Conservation (phyloP, 1,140 invertebrate species). For the Lanistes nyassanus region DNA sequence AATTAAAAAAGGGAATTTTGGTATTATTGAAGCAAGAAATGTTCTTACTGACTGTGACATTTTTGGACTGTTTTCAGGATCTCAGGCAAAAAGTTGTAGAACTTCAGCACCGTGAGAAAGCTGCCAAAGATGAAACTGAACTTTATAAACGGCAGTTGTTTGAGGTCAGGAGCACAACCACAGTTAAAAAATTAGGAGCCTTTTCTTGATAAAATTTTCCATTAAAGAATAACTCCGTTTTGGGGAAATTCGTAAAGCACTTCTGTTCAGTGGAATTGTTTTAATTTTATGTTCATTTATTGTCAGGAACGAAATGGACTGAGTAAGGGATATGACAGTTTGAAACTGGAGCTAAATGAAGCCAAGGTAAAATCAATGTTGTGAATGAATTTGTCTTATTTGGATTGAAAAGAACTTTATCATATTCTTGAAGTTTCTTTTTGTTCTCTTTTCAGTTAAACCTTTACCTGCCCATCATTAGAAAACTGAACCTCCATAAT, state of each 20-base stretch:
- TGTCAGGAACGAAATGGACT: conserved; percentile 14
- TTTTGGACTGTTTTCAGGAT: conserved; percentile 41
- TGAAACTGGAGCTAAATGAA: conserved; percentile 14
- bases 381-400: conserved; percentile 6
- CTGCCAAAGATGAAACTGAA: conserved; percentile 51
- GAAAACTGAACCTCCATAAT: no score
- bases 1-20: neutral
- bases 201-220: neutral
- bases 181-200: neutral
- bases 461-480: no score
- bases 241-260: no score
- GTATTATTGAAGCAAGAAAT: no score
- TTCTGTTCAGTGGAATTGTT: no score
- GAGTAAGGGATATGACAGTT: conserved; percentile 20
- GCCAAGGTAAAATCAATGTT: conserved; percentile 3
- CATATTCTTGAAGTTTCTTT: neutral
- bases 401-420: neutral
- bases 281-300: neutral
- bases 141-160: conserved; percentile 50
- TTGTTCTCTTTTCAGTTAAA: no score
- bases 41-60: neutral
- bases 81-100: conserved; percentile 54
- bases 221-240: neutral
- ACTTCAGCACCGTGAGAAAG: conserved; percentile 55
- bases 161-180: conserved; percentile 29